Percentiles rank a stretch among this genome's conserved stretches.
phyloP scores from a whole-genome alignment of 2,797 vertebrate genomes.

The Amazona ochrocephala region DNA sequence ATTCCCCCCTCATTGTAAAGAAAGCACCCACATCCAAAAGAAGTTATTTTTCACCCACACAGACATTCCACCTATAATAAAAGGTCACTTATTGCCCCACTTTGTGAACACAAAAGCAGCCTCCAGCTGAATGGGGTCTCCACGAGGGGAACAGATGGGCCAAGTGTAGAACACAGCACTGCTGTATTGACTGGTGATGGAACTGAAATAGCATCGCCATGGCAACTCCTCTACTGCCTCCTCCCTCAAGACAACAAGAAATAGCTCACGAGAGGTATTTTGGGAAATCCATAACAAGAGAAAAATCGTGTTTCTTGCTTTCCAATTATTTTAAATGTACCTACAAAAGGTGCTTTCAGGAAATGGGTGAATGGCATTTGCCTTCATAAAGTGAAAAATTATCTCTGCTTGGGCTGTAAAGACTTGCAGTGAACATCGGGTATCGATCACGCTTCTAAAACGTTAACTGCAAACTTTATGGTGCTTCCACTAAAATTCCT shows the following conservation, averaged over 20 bases:
- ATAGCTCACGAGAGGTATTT: constrained; percentile 60
- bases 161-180: not conserved
- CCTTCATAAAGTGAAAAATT: not conserved
- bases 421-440: not conserved
- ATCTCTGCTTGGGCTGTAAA: not conserved
- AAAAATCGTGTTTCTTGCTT: constrained; percentile 22
- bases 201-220: constrained; percentile 46
- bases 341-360: constrained; percentile 6
- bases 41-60: not conserved
- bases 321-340: constrained; percentile 32
- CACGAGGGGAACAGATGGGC: constrained; percentile 58
- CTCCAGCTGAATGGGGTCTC: constrained; percentile 59
- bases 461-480: constrained; percentile 16
- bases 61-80: not conserved
- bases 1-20: not conserved
- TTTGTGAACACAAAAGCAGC: constrained; percentile 44
- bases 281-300: constrained; percentile 29
- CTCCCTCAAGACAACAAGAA: constrained; percentile 43
- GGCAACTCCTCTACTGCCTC: constrained; percentile 48
- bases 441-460: not conserved
- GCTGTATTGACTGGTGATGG: constrained; percentile 59
- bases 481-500: not conserved
- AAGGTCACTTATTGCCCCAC: constrained; percentile 36
- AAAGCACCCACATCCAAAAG: not conserved
- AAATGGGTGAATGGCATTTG: not conserved